These are phyloP conservation scores for Hypotaenidia okinawae DNA, from an alignment of 2,797 vertebrate species.

Conservation along the genomic window DNA sequence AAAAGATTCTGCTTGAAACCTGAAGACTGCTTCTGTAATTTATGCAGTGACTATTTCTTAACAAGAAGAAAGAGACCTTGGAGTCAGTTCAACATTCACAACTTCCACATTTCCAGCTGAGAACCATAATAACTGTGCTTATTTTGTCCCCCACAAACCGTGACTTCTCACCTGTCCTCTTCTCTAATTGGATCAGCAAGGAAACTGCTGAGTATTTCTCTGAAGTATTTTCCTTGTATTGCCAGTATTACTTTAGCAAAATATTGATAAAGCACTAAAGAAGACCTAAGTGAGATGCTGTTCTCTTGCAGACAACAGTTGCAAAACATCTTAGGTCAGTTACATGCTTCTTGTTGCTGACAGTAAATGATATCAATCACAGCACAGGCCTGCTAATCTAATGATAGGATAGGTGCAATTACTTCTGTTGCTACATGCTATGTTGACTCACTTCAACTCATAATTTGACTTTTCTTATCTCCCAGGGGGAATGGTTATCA, in stretches of 20 bases:
- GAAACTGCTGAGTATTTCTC: no score
- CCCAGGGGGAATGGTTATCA: not conserved
- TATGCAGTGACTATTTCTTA: not conserved
- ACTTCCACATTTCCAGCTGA: not conserved
- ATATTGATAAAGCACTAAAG: conserved; percentile 13
- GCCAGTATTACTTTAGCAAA: conserved; percentile 2
- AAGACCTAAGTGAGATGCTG: not conserved
- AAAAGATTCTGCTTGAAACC: not conserved
- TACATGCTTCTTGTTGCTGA: not conserved
- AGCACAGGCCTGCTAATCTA: not conserved
- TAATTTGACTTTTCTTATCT: not conserved
- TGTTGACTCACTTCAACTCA: not conserved
- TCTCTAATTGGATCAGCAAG: not conserved
- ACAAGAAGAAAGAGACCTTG: not conserved
- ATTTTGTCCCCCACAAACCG: not conserved
- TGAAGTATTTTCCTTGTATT: not conserved
- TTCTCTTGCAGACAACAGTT: not conserved
- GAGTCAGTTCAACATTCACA: not conserved
- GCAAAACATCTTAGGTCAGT: not conserved
- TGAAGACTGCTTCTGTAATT: not conserved
- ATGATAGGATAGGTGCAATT: not conserved
- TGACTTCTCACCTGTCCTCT: not conserved
- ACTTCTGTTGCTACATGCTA: not conserved
- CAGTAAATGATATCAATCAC: not conserved
- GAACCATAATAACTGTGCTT: not conserved